A percentile compares a stretch with the other conserved stretches of the same genome.
Evolutionary conservation across 2,113 vertebrate genomes (phyloP).

Genomic region (Paraplagusia blochii): DNA sequence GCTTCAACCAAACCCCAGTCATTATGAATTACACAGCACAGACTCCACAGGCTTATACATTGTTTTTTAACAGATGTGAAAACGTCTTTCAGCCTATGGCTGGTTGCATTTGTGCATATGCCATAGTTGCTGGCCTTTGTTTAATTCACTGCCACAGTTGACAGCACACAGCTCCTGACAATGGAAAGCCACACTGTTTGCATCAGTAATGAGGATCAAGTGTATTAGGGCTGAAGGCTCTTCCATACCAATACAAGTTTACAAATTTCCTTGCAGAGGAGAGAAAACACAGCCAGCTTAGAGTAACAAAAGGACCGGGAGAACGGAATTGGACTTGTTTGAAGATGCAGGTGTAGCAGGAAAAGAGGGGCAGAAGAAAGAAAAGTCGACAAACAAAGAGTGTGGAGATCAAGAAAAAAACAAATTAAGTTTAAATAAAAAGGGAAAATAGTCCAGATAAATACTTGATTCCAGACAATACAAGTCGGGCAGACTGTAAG

Average conservation of each 20-base stretch:
- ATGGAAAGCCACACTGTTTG: conserved; percentile 47
- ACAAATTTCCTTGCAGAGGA: conserved; percentile 59
- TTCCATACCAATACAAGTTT: conserved; percentile 53
- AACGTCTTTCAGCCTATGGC: neutral
- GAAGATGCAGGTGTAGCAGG: conserved; percentile 24
- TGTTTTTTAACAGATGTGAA: no score
- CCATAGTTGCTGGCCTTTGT: conserved; percentile 17
- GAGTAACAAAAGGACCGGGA: conserved; percentile 33
- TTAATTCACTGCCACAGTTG: conserved; percentile 32
- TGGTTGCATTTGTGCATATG: neutral
- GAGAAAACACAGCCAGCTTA: conserved; percentile 26
- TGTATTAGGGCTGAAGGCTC: conserved; percentile 53
- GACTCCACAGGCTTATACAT: no score
- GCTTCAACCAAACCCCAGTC: no score
- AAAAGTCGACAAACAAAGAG: conserved; percentile 5
- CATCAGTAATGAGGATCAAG: conserved; percentile 46
- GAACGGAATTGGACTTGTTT: conserved; percentile 26
- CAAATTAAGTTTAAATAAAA: conserved; percentile 22
- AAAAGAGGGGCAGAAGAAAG: neutral
- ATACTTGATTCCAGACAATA: conserved; percentile 17
- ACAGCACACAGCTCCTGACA: conserved; percentile 24
- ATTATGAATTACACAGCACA: no score
- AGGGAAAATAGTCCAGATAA: neutral
- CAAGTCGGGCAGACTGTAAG: neutral
- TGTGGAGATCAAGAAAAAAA: conserved; percentile 4